Percentiles rank a stretch among this genome's conserved stretches.
phyloP scores from a whole-genome alignment of 1,140 invertebrate genomes.

The Ceratosolen fusciceps region DNA sequence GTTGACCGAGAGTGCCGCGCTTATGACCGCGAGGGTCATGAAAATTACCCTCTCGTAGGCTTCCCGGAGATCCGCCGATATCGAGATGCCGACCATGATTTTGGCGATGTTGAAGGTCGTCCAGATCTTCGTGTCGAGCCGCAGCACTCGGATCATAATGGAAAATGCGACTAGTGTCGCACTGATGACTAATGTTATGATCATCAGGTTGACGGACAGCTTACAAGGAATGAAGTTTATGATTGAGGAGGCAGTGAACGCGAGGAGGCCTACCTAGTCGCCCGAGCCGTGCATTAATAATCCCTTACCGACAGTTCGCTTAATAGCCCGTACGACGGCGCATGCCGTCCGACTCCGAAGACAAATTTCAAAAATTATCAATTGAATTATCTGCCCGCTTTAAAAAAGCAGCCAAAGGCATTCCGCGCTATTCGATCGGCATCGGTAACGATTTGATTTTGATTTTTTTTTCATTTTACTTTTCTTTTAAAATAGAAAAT shows the following conservation, averaged over 20 bases:
- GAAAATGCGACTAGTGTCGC: neutral
- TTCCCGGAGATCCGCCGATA: neutral
- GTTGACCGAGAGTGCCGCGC: neutral
- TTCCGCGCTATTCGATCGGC: too few species aligned
- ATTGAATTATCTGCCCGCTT: too few species aligned
- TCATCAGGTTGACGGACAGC: conserved; percentile 17
- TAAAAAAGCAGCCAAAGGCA: too few species aligned
- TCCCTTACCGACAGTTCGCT: too few species aligned
- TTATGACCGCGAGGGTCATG: neutral
- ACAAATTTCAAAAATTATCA: too few species aligned
- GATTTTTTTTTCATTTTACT: too few species aligned
- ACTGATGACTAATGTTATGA: neutral
- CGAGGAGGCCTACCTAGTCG: too few species aligned
- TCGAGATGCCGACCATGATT: neutral
- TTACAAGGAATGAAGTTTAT: neutral
- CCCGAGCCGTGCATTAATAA: too few species aligned
- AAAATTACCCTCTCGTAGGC: conserved; percentile 12
- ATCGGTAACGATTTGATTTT: too few species aligned
- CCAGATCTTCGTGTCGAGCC: conserved; percentile 9
- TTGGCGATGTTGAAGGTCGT: conserved; percentile 7
- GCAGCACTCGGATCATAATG: neutral
- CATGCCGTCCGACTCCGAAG: too few species aligned
- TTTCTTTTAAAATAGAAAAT: too few species aligned
- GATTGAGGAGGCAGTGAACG: neutral
- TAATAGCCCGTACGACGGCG: too few species aligned